Percentiles rank a stretch among this genome's conserved stretches.
Evolutionary conservation across 2,888 invertebrate genomes (phyloP).

Genomic region (Pterobdella sp.): DNA sequence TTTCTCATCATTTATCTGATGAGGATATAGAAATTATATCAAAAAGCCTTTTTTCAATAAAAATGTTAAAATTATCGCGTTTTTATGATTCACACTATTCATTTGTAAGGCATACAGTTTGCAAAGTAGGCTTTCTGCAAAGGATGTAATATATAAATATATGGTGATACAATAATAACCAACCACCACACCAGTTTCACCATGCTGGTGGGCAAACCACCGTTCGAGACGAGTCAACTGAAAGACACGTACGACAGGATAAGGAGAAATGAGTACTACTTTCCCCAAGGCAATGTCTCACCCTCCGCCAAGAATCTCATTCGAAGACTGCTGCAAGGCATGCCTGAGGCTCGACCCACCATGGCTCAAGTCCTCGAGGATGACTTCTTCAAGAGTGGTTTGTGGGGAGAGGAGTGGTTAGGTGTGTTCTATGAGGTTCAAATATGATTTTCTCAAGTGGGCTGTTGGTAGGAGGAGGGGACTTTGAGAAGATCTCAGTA

Average conservation of each 20-base stretch:
- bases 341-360: slow-evolving; percentile 53
- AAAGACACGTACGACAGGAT: slow-evolving; percentile 92
- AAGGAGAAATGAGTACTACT: slow-evolving; percentile 81
- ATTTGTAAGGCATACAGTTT: too few species aligned
- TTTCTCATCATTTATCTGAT: too few species aligned
- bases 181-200: slow-evolving; percentile 61
- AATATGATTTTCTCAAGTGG: too few species aligned
- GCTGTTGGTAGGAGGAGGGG: neutral
- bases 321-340: slow-evolving; percentile 51
- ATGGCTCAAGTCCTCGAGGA: slow-evolving; percentile 50
- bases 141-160: too few species aligned
- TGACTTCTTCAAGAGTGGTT: slow-evolving; percentile 48
- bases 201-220: slow-evolving; percentile 87
- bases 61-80: too few species aligned
- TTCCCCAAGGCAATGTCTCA: slow-evolving; percentile 53
- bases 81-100: too few species aligned
- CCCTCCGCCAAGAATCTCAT: slow-evolving; percentile 50
- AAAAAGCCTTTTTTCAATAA: too few species aligned
- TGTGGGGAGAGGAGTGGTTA: too few species aligned
- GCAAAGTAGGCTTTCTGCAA: too few species aligned
- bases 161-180: too few species aligned
- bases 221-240: slow-evolving; percentile 89
- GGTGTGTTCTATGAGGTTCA: too few species aligned
- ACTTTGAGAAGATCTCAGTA: neutral
- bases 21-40: too few species aligned